Evolutionary conservation across 2,888 invertebrate genomes (phyloP), one percentile per base, ranked within the genome.

Genomic region (Ephialtes manifestator): DNA sequence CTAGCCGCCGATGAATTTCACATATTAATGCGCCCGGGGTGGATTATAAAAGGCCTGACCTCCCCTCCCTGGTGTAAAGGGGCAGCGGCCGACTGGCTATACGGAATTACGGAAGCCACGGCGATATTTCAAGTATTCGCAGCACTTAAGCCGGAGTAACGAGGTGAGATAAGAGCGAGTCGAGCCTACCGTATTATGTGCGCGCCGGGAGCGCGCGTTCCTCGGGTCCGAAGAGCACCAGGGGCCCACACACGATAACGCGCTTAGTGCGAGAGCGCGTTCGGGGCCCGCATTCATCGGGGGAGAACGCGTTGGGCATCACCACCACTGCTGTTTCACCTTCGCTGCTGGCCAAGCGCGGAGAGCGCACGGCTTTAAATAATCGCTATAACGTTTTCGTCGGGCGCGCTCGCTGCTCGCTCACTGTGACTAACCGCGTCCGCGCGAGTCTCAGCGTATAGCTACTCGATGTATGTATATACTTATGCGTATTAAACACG

Each of bases 81-180:
- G 11, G 28, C 18, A n/a, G 46, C n/a, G 28, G 39, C 48, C 74
- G 74, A 60, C 13, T 24, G 76, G 20, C 84, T 79, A 75, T 87
- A 90, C 88, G 90, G 89, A 92, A 92, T 92, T 92, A 92, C 93
- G 92, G 92, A 92, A 93, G 92, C 91, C 90, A 87, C 89, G 90
- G 90, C 90, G 90, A 93, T 93, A 92, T 93, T 92, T 93, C 92
- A 92, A 91, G 91, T 90, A 91, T 92, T 92, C 90, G 89, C 91
- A 89, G 92, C 91, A 91, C 92, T 93, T 93, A 93, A 92, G 90
- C 87, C 89, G 88, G 90, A 92, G 92, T 93, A 93, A 93, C 91
- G 92, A 93, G 93, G 92, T 92, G 93, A 93, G 93, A 93, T 93
- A 93, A 93, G 93, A 86, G 63, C 70, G 77, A 74, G 55, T 81